Evolutionary conservation across 2,797 vertebrate genomes (phyloP), one percentile per base, ranked within the genome.

Genomic region (Coracias cyanogaster): DNA sequence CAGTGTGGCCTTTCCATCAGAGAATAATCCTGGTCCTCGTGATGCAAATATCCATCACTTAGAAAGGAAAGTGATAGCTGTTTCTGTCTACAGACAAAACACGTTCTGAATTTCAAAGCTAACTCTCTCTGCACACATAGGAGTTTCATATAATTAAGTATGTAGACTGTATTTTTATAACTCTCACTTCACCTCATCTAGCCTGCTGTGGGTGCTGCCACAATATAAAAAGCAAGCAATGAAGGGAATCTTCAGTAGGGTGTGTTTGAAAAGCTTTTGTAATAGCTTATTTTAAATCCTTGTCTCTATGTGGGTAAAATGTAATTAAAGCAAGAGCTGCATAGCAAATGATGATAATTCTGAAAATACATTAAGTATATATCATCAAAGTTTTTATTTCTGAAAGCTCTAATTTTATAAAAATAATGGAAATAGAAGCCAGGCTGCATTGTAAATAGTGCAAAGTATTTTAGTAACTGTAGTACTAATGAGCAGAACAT

Each of bases 391-490:
- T 58, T 93, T 95, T 78, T 94, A 35, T 90, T 92, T 92, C 62
- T 88, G 72, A 86, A 92, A 95, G 51, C 58, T 90, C 60, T 79
- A 58, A 78, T 89, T 94, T 39, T 91, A 25, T 93, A 89, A 90
- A 86, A 91, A 62, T 89, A 73, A 35, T 86, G 61, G 58, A 71
- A 89, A 82, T 71, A 48, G 60, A 94, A 90, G 60, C 55, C 64
- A 86, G 12, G 3, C 29, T 92, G 61, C 41, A 45, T 49, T 84
- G 79, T 55, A 26, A 61, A 60, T 51, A 52, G 43, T 78, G 37
- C 81, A 92, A 46, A 96, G 41, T 94, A 84, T 92, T 97, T 96
- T 83, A 67, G 89, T 82, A 95, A 82, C 67, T 66, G 25, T 54
- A 83, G 37, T 76, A 70, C 76, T 97, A 90, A 83, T 78, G 84